Percentiles rank a stretch among this genome's conserved stretches.
These are phyloP conservation scores for Perca schrenkii DNA, from an alignment of 2,113 vertebrate genomes.

Conservation along the genomic window DNA sequence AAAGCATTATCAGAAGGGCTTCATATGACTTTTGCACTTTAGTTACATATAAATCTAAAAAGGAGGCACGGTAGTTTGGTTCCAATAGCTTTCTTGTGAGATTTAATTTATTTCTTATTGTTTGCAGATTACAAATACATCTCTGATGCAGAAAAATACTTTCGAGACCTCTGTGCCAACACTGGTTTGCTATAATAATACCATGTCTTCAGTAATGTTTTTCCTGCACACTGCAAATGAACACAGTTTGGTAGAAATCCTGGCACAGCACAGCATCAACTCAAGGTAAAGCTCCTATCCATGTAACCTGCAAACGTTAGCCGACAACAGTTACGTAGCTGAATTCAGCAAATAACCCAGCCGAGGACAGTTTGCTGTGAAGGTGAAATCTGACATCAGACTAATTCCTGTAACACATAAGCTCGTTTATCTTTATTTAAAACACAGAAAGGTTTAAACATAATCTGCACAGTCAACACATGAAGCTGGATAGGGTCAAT, in stretches of 20 bases:
- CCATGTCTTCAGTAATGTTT: neutral
- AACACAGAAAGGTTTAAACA: accelerated
- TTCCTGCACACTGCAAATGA: too few species aligned
- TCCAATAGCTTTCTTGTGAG: neutral
- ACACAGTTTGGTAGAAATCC: neutral
- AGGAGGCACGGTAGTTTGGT: neutral
- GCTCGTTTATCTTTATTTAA: neutral
- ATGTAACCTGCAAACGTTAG: conserved; percentile 16
- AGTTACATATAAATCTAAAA: neutral
- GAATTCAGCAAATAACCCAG: conserved; percentile 48
- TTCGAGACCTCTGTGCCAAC: too few species aligned
- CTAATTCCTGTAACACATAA: conserved; percentile 4
- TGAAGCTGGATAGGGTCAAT: accelerated
- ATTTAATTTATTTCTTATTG: neutral
- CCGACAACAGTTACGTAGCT: conserved; percentile 1
- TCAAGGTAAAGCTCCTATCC: neutral
- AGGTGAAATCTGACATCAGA: conserved; percentile 22
- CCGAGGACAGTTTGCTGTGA: conserved; percentile 28
- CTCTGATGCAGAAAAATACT: neutral
- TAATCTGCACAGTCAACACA: accelerated
- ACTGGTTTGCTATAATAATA: too few species aligned
- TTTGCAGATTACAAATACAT: neutral
- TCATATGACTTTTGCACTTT: neutral
- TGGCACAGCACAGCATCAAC: neutral
- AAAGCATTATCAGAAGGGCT: neutral